Conservation (phyloP, 35 echinoderm and acorn worm species). For the Amphiura filiformis region DNA sequence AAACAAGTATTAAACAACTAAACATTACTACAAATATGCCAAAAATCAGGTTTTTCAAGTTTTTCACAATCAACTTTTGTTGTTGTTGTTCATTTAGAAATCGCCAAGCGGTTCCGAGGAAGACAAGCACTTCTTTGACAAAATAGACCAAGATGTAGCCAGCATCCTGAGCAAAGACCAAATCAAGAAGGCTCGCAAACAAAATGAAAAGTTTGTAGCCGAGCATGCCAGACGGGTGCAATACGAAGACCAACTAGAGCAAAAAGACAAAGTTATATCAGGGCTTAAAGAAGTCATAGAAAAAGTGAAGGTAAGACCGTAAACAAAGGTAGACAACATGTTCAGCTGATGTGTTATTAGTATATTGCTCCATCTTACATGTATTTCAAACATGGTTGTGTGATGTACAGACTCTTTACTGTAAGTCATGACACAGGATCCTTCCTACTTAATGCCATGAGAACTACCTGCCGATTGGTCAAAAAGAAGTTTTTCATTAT, state of each 20-base stretch:
- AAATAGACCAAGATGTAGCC: conserved; percentile 38
- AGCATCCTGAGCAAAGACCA: conserved; percentile 49
- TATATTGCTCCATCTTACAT: too few species aligned
- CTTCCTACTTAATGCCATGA: too few species aligned
- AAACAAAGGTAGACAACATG: conserved; percentile 12
- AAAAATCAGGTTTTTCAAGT: background rate
- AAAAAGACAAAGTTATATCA: conserved; percentile 35
- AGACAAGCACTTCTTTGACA: conserved; percentile 41
- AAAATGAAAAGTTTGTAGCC: conserved; percentile 17
- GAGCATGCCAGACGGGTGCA: conserved; percentile 34
- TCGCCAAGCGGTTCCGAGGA: conserved; percentile 9
- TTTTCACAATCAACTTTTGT: background rate
- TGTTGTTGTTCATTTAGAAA: background rate
- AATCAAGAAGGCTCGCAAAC: conserved; percentile 18
- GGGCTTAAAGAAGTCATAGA: conserved; percentile 34
- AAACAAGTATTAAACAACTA: too few species aligned
- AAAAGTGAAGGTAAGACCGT: conserved; percentile 58
- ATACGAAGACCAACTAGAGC: conserved; percentile 50
- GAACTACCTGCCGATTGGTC: too few species aligned
- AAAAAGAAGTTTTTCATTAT: too few species aligned
- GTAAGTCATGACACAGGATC: too few species aligned
- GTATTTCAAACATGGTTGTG: too few species aligned
- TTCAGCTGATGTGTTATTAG: background rate
- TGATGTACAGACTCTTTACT: too few species aligned
- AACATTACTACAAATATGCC: too few species aligned